A percentile compares a stretch with the other conserved stretches of the same genome.
Evolutionary conservation across 2,797 vertebrate species (phyloP).

Genomic region (Etheostoma nigrum): DNA sequence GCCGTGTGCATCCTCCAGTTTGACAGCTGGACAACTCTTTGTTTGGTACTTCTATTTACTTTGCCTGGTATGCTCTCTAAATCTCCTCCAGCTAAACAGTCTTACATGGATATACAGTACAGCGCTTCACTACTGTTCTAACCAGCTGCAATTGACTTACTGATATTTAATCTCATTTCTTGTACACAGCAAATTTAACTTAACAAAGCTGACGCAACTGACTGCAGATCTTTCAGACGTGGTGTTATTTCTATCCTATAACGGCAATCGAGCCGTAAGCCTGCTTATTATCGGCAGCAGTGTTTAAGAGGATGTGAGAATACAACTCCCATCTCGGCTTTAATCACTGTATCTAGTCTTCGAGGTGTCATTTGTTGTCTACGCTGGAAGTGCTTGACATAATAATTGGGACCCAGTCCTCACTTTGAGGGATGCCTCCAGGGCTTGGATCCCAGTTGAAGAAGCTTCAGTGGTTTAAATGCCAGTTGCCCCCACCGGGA

Average conservation of each 20-base stretch:
- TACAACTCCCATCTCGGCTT: slow-evolving; percentile 28
- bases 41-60: slow-evolving; percentile 36
- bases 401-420: slow-evolving; percentile 51
- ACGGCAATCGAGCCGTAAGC: slow-evolving; percentile 43
- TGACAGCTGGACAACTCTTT: slow-evolving; percentile 37
- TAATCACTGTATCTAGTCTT: slow-evolving; percentile 54
- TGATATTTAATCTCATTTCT: slow-evolving; percentile 50
- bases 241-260: slow-evolving; percentile 13
- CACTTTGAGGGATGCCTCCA: slow-evolving; percentile 30
- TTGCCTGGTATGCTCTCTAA: slow-evolving; percentile 17
- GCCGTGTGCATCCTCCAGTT: slow-evolving; percentile 24
- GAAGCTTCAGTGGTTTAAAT: slow-evolving; percentile 57
- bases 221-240: slow-evolving; percentile 36
- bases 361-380: slow-evolving; percentile 40
- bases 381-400: slow-evolving; percentile 49
- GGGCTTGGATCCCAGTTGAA: slow-evolving; percentile 39
- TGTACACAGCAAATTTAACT: slow-evolving; percentile 45
- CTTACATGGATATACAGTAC: slow-evolving; percentile 5
- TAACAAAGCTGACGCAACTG: slow-evolving; percentile 56
- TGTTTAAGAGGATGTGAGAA: slow-evolving; percentile 35
- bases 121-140: slow-evolving; percentile 8
- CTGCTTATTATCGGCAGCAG: slow-evolving; percentile 44
- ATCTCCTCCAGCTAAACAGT: slow-evolving; percentile 37
- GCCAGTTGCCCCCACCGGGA: slow-evolving; percentile 28
- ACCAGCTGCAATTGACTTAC: slow-evolving; percentile 33